Percentiles rank a stretch among this genome's conserved stretches.
Evolutionary conservation across 2,113 vertebrate genomes (phyloP).

Genomic region (Columba livia): DNA sequence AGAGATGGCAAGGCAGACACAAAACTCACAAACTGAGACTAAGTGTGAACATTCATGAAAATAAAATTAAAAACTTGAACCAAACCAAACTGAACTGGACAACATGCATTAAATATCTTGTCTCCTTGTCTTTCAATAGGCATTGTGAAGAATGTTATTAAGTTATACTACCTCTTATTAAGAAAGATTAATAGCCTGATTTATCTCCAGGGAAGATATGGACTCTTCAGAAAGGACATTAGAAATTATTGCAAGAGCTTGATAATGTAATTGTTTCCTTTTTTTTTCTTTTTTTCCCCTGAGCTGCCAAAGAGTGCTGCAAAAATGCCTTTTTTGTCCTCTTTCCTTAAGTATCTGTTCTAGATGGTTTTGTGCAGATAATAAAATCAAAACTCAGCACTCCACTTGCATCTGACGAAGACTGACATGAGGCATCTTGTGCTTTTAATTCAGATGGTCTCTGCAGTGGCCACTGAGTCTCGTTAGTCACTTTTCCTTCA

Average conservation of each 20-base stretch:
- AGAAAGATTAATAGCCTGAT: background rate
- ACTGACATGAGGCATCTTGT: background rate
- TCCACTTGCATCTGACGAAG: background rate
- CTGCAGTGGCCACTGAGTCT: background rate
- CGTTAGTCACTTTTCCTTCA: background rate
- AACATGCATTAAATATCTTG: background rate
- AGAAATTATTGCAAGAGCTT: background rate
- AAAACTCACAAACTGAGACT: background rate
- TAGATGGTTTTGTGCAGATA: background rate
- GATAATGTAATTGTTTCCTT: background rate
- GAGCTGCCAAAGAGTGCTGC: background rate
- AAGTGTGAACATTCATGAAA: background rate
- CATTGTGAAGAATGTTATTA: background rate
- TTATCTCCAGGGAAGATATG: background rate
- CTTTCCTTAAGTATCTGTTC: background rate
- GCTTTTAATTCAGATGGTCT: background rate
- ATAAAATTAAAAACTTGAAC: background rate
- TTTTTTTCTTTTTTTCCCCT: background rate
- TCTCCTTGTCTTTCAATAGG: background rate
- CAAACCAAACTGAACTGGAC: background rate
- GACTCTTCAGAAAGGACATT: background rate
- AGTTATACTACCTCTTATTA: background rate
- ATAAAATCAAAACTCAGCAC: background rate
- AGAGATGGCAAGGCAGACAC: too few relatives aligned
- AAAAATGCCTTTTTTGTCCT: background rate